Evolutionary conservation across 35 echinoderm and acorn worm genomes (phyloP), one percentile per base, ranked within the genome.

Genomic region (Diadema setosum): DNA sequence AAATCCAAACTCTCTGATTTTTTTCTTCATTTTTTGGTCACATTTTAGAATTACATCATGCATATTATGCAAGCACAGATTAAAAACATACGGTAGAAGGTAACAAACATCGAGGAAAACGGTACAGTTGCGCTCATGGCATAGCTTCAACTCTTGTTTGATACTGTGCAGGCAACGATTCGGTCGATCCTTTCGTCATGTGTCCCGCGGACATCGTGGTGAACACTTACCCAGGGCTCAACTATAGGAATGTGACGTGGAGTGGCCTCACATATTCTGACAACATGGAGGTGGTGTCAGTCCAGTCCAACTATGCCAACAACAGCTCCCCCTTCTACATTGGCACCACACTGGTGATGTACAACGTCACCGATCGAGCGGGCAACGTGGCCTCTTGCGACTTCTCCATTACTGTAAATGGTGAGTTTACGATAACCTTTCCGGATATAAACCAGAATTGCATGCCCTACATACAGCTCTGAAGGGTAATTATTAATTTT

Each of bases 291-390:
- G 46, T 48, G 65, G 33, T 87, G 42, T 42, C 60, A 2, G 42
- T 48, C 4, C 27, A 70, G 14, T 46, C 85, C 43, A 46, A 70
- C 46, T 70, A 65, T 29, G 63, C 33, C 3, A 46, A 76, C 29
- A 44, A 78, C 36, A 78, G 73, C 21, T 78, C 73, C 25, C 44
- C 73, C 6, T 89, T 82, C 46, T 46, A 70, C 14, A n/a, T 94
- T 58, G 93, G 93, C 32, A 55, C 29, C 3, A 82, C 83, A n/a
- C 9, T 52, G 20, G 88, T 94, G 14, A 39, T 46, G 65, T 86
- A 75, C 70, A 91, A 50, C 17, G 82, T 84, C 3, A 90, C 82
- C 1, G 93, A 94, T 86, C 32, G 46, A 34, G 75, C 78, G 3
- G 20, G 42, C 56, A 82, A 90, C 57, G 57, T 26, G 21, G 87